Evolutionary conservation across 1,140 invertebrate genomes (phyloP).

Genomic region (Diorhabda sublineata): DNA sequence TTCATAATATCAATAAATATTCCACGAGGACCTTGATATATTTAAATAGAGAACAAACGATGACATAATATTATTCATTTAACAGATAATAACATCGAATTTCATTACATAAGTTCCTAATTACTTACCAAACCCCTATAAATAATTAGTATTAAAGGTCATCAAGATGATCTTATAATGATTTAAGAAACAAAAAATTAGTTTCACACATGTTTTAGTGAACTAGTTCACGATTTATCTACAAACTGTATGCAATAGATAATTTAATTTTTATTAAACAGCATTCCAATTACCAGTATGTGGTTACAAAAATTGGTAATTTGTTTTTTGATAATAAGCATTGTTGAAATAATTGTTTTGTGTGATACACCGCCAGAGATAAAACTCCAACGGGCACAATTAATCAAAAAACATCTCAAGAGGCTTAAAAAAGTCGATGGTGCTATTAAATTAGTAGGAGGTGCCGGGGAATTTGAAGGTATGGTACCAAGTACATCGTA

Average conservation of each 20-base stretch:
- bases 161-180: conserved; percentile 1
- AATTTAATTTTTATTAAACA: no score
- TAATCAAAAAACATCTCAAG: conserved; percentile 55
- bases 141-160: background rate
- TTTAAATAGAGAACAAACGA: no score
- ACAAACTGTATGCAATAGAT: no score
- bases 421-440: conserved; percentile 66
- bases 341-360: conserved; percentile 5
- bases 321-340: background rate
- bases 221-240: conserved; percentile 10
- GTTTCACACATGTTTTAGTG: conserved; percentile 6
- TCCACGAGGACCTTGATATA: no score
- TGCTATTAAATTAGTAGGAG: conserved; percentile 64
- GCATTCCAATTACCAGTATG: background rate
- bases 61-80: no score
- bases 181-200: conserved; percentile 11
- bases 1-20: no score
- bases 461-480: conserved; percentile 66
- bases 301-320: background rate
- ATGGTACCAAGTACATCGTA: conserved; percentile 19
- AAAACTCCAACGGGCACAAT: conserved; percentile 46
- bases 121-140: conserved; percentile 1
- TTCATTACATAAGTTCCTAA: background rate
- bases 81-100: no score
- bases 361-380: conserved; percentile 18